A percentile compares a stretch with the other conserved stretches of the same genome.
Conservation (phyloP, 2,888 invertebrate genomes). For the Steromphala cineraria region DNA sequence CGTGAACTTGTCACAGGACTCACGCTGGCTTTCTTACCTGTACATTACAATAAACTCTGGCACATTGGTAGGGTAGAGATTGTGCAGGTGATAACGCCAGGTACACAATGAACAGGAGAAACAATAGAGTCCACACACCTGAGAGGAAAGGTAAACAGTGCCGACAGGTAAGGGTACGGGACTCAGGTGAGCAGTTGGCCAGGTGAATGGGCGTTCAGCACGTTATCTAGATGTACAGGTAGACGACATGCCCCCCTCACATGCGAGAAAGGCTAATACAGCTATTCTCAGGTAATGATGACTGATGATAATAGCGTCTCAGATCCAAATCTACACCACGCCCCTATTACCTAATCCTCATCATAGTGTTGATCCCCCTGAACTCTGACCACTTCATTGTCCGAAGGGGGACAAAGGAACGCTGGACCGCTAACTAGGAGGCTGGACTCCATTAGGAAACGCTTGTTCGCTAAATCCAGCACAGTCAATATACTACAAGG, state of each 20-base stretch:
- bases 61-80: neutral
- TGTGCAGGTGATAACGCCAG: neutral
- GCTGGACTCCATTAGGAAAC: constrained; percentile 11
- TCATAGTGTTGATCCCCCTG: neutral
- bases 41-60: neutral
- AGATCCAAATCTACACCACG: neutral
- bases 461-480: constrained; percentile 18
- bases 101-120: neutral
- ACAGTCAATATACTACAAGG: constrained; percentile 10
- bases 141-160: neutral
- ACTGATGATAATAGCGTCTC: neutral
- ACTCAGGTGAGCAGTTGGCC: neutral
- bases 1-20: neutral
- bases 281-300: neutral
- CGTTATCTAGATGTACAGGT: constrained; percentile 1
- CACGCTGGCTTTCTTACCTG: neutral
- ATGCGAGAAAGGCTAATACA: no score
- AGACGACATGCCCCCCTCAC: neutral
- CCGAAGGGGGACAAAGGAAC: neutral
- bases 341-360: neutral
- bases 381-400: constrained; percentile 1
- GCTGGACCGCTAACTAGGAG: neutral
- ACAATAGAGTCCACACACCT: constrained; percentile 3
- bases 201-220: neutral
- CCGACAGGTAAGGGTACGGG: neutral